These are phyloP conservation scores for Hyles vespertilio DNA, from an alignment of 1,140 invertebrate genomes.

Conservation along the genomic window DNA sequence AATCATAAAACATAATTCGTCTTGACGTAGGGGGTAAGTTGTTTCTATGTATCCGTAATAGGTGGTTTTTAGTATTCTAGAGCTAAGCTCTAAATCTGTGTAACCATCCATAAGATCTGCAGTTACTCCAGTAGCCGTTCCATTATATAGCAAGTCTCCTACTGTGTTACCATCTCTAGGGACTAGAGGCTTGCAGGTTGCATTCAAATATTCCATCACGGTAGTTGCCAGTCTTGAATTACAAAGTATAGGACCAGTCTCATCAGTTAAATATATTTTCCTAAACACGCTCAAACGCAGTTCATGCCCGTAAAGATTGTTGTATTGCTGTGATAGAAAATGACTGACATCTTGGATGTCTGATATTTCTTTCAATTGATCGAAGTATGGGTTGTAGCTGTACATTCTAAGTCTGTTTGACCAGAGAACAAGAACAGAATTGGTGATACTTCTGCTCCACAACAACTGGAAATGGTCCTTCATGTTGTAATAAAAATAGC, in stretches of 20 bases:
- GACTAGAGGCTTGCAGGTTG: slow-evolving; percentile 47
- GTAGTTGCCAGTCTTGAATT: slow-evolving; percentile 43
- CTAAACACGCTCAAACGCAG: slow-evolving; percentile 57
- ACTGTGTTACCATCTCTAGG: slow-evolving; percentile 59
- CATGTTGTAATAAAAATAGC: slow-evolving; percentile 52
- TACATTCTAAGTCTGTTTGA: slow-evolving; percentile 44
- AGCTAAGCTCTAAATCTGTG: slow-evolving; percentile 59
- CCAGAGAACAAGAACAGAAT: slow-evolving; percentile 56
- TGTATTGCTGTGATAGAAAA: slow-evolving; percentile 40
- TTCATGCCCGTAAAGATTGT: slow-evolving; percentile 48
- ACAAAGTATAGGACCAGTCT: slow-evolving; percentile 46
- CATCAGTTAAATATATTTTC: slow-evolving; percentile 46
- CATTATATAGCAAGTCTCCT: slow-evolving; percentile 55
- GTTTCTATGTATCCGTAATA: slow-evolving; percentile 67
- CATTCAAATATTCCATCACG: slow-evolving; percentile 52
- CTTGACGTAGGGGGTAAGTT: slow-evolving; percentile 54
- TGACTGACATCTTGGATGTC: slow-evolving; percentile 35
- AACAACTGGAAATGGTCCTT: slow-evolving; percentile 51
- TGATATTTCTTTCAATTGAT: slow-evolving; percentile 53
- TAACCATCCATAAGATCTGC: slow-evolving; percentile 60
- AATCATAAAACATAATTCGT: slow-evolving; percentile 60
- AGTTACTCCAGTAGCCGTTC: slow-evolving; percentile 60
- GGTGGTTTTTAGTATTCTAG: slow-evolving; percentile 56
- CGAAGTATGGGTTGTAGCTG: slow-evolving; percentile 53
- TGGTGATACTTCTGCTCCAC: slow-evolving; percentile 53